Evolutionary conservation across 2,797 vertebrate species (phyloP).

Genomic region (Catharus ustulatus): DNA sequence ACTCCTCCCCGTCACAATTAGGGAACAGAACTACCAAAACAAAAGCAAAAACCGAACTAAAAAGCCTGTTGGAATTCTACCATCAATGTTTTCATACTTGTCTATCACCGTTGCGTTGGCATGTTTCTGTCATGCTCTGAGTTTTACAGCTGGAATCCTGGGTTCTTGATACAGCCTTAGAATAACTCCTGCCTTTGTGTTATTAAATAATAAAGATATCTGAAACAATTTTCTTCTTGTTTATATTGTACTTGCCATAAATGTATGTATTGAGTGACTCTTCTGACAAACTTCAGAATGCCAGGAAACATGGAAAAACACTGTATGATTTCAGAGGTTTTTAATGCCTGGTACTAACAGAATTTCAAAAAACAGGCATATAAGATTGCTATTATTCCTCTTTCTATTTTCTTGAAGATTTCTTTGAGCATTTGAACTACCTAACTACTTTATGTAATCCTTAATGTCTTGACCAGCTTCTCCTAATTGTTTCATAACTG

Average conservation of each 20-base stretch:
- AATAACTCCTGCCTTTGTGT: conserved; percentile 39
- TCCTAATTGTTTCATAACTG: not conserved
- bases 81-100: not conserved
- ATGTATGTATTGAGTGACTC: not conserved
- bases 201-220: conserved; percentile 62
- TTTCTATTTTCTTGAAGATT: not conserved
- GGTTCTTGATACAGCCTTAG: conserved; percentile 1
- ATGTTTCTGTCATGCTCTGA: not conserved
- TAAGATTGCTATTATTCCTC: not conserved
- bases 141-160: conserved; percentile 17
- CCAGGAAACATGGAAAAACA: not conserved
- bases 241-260: conserved; percentile 55
- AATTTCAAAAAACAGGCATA: not conserved
- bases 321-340: not conserved
- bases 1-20: not conserved
- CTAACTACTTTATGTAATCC: not conserved
- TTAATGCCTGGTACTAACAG: not conserved
- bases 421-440: not conserved
- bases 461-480: not conserved
- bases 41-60: not conserved
- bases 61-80: not conserved
- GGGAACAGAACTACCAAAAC: not conserved
- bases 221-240: conserved; percentile 57
- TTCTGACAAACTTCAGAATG: not conserved
- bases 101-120: not conserved